Conservation (phyloP, 2,888 invertebrate species). For the Xanthostigma xanthostigma region DNA sequence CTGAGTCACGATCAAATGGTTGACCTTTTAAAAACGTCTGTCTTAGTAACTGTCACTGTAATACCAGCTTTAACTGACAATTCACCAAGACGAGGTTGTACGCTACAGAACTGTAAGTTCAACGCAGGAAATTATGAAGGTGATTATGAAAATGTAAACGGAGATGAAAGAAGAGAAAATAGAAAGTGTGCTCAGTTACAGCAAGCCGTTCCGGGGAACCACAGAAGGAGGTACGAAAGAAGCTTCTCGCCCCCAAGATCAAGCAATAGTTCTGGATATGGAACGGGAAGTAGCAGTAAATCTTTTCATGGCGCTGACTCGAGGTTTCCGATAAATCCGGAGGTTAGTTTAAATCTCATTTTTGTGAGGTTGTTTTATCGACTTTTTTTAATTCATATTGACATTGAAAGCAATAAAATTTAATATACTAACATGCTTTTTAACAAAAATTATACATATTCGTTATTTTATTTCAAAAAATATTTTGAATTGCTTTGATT, state of each 20-base stretch:
- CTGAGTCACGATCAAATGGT: constrained; percentile 86
- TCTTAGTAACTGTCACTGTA: constrained; percentile 70
- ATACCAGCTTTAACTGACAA: constrained; percentile 60
- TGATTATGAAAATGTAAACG: constrained; percentile 52
- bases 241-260: constrained; percentile 65
- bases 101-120: constrained; percentile 46
- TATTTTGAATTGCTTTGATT: too few relatives aligned
- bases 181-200: constrained; percentile 31
- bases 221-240: constrained; percentile 55
- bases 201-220: constrained; percentile 40
- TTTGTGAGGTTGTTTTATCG: background rate
- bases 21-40: constrained; percentile 77
- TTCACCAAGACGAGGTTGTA: constrained; percentile 50
- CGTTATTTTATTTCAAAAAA: too few relatives aligned
- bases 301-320: constrained; percentile 25
- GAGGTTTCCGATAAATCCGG: constrained; percentile 26
- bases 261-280: constrained; percentile 71
- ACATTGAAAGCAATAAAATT: too few relatives aligned
- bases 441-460: too few relatives aligned
- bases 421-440: too few relatives aligned
- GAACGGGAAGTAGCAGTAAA: constrained; percentile 51
- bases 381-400: too few relatives aligned
- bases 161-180: constrained; percentile 25
- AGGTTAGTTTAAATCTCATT: constrained; percentile 21
- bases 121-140: constrained; percentile 43